Evolutionary conservation across 1,140 invertebrate species (phyloP).

Genomic region (Choristoneura fumiferana): DNA sequence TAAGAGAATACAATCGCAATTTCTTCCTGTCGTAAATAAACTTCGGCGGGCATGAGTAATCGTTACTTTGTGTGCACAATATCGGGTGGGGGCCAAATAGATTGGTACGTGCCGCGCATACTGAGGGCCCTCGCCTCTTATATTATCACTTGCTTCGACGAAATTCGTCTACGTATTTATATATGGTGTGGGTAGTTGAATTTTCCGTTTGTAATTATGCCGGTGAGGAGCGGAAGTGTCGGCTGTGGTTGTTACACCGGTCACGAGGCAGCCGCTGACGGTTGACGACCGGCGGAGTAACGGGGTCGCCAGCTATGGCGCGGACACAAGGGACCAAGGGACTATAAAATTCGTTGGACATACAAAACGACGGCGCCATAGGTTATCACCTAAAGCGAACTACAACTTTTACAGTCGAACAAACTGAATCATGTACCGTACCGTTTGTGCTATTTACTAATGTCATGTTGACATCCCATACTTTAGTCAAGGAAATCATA

Average conservation of each 20-base stretch:
- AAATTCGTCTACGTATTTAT: conserved; percentile 55
- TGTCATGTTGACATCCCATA: no score
- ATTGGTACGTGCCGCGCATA: conserved; percentile 65
- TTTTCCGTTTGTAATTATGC: conserved; percentile 74
- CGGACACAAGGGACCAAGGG: conserved; percentile 38
- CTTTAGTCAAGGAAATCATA: no score
- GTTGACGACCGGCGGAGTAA: conserved; percentile 56
- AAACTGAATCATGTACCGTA: no score
- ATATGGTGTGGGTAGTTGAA: conserved; percentile 56
- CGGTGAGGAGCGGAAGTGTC: conserved; percentile 62
- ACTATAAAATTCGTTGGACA: conserved; percentile 35
- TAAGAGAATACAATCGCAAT: conserved; percentile 73
- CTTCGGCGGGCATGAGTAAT: conserved; percentile 69
- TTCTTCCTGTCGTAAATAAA: conserved; percentile 75
- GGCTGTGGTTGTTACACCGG: conserved; percentile 54
- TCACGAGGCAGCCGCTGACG: conserved; percentile 46
- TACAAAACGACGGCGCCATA: no score
- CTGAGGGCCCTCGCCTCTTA: conserved; percentile 29
- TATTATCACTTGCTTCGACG: conserved; percentile 36
- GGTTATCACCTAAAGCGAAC: no score
- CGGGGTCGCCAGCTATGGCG: conserved; percentile 55
- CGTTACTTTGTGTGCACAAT: conserved; percentile 71
- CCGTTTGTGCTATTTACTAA: no score
- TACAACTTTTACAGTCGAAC: no score
- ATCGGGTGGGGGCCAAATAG: conserved; percentile 67